A percentile compares a stretch with the other conserved stretches of the same genome.
phyloP scores from a whole-genome alignment of 2,888 invertebrate genomes.

The Drosophila paranaensis region DNA sequence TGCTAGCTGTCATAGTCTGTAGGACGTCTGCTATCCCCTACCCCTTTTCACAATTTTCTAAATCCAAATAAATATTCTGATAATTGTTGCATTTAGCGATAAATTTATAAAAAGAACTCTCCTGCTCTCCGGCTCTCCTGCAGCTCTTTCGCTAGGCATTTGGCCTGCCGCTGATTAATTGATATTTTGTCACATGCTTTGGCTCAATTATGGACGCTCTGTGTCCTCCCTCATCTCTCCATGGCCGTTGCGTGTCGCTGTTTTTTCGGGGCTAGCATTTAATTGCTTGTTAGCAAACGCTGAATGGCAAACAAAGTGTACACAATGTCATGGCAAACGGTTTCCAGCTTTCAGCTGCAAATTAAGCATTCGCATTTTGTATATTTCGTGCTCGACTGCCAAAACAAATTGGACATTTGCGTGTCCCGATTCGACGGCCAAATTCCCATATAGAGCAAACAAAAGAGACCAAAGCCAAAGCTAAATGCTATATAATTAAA shows the following conservation, averaged over 20 bases:
- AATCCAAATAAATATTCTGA: background rate
- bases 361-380: constrained; percentile 63
- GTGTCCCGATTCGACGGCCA: constrained; percentile 51
- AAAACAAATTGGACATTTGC: constrained; percentile 74
- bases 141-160: background rate
- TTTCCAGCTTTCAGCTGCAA: constrained; percentile 68
- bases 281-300: constrained; percentile 69
- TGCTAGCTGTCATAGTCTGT: no score
- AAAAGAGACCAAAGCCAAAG: background rate
- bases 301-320: constrained; percentile 66
- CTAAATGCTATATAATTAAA: constrained; percentile 45
- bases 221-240: constrained; percentile 8
- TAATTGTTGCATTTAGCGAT: constrained; percentile 5
- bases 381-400: constrained; percentile 57
- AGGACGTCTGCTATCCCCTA: no score
- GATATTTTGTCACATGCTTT: constrained; percentile 54
- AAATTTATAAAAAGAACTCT: constrained; percentile 1
- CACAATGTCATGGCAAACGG: constrained; percentile 69
- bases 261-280: constrained; percentile 46
- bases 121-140: background rate
- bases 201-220: constrained; percentile 34
- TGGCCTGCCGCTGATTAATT: constrained; percentile 57
- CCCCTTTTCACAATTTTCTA: background rate
- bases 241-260: constrained; percentile 55
- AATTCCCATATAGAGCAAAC: constrained; percentile 9